Conservation (phyloP, 2,888 invertebrate species). For the Dusona sp. region DNA sequence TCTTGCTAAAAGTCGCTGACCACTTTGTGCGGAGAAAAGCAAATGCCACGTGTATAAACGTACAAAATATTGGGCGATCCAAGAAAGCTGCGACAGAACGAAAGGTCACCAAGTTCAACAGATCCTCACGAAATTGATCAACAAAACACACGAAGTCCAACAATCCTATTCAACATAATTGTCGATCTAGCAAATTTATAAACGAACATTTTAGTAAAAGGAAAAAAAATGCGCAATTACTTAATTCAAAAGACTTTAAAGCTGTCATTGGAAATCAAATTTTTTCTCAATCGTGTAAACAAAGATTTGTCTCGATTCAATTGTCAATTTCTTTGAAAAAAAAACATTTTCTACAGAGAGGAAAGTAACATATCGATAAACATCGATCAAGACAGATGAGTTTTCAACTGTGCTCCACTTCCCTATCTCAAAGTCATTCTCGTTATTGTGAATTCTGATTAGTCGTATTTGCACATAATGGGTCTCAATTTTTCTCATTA, state of each 20-base stretch:
- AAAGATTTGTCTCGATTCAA: neutral
- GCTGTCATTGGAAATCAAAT: neutral
- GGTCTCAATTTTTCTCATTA: conserved; percentile 13
- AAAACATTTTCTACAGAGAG: neutral
- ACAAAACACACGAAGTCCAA: no score
- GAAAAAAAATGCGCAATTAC: neutral
- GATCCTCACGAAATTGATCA: neutral
- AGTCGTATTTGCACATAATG: conserved; percentile 46
- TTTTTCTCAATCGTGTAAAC: neutral
- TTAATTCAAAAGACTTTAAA: no score
- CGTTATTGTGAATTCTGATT: neutral
- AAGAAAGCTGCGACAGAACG: neutral
- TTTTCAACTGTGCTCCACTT: neutral
- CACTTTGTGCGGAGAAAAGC: neutral
- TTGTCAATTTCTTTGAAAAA: neutral
- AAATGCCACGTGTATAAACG: neutral
- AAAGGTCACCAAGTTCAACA: neutral
- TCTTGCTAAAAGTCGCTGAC: neutral
- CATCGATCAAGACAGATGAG: neutral
- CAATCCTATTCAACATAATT: neutral
- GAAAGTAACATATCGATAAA: neutral
- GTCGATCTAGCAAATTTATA: neutral
- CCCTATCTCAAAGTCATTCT: neutral
- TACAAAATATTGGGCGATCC: neutral
- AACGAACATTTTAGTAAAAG: neutral